Base-by-base conservation (phyloP, 1,140 invertebrate genomes). In the Philopotamus ludificatus region DNA sequence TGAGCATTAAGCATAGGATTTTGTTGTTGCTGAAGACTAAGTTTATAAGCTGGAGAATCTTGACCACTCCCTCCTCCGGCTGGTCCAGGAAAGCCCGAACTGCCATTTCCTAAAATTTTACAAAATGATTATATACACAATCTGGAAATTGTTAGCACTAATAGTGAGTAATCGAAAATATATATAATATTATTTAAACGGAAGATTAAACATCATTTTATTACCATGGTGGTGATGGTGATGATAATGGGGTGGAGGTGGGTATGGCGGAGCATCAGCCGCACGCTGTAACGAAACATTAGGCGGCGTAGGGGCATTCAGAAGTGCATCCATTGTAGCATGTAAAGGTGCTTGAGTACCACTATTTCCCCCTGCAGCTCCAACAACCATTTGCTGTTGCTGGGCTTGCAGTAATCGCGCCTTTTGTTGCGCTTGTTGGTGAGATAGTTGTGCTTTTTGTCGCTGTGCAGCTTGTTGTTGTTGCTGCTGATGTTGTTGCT, bases 1-100 rank as follows among this genome's bases (percentile, higher is more conserved):
- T 91, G 89, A 64, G 88, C 86, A 78, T 87, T 91, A 63, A 92
- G 80, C 87, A 92, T 88, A 3, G 91, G 88, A 79, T 90, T 90
- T 75, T 89, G 87, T 76, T 88, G 86, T 65, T 85, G 83, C 65
- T 85, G 84, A 42, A 85, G 49, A 58, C 54, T 70, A 55, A 70
- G 61, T 53, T 70, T 70, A 57, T 70, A 70, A 1, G 68, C 55
- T 7, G 68, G 68, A 10, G 65, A 60, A 18, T 70, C 68, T 51
- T 66, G 65, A 18, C 59, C 67, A 49, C 65, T 63, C 51, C 60
- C 61, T 16, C 53, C 63, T 15, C 65, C 68, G 59, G 65, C 9
- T 26, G 57, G 41, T 42, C 21, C 41, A 49, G 57, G n/a, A 28
- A 60, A 60, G 2, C 57, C 57, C 25, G 21, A 34, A 26, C 22